phyloP scores from a whole-genome alignment of 2,797 vertebrate genomes.

The Falco peregrinus region DNA sequence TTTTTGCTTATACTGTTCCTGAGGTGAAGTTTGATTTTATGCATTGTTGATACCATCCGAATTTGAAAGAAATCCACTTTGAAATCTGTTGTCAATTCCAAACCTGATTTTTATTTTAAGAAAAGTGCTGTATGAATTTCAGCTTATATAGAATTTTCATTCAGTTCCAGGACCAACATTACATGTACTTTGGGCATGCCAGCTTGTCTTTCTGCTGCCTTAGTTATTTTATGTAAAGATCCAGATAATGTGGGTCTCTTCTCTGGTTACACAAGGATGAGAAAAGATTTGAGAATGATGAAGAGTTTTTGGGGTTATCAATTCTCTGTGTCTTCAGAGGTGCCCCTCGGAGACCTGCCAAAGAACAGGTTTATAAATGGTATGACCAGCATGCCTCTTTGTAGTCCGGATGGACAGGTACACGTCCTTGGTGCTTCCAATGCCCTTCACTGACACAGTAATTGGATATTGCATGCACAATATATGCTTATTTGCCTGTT shows the following conservation, averaged over 20 bases:
- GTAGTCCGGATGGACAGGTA: not conserved
- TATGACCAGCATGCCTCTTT: not conserved
- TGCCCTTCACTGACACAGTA: not conserved
- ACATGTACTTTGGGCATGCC: not conserved
- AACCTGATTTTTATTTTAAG: slow-evolving; percentile 11
- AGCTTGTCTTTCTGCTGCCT: not conserved
- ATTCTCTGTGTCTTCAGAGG: not conserved
- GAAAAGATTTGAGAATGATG: not conserved
- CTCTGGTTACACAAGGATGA: not conserved
- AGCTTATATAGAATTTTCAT: not conserved
- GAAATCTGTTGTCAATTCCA: not conserved
- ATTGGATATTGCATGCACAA: not conserved
- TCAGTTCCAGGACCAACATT: not conserved
- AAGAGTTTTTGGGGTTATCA: rapidly evolving
- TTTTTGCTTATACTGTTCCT: not conserved
- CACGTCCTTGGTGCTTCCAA: not conserved
- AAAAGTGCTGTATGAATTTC: not conserved
- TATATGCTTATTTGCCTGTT: not conserved
- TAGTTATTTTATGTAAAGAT: not conserved
- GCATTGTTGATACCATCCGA: not conserved
- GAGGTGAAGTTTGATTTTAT: not conserved
- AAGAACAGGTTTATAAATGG: not conserved
- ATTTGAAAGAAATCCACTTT: not conserved
- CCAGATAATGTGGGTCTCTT: not conserved
- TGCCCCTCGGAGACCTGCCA: not conserved